A percentile compares a stretch with the other conserved stretches of the same genome.
phyloP scores from a whole-genome alignment of 2,797 vertebrate genomes.

The Pogonophryne albipinna region DNA sequence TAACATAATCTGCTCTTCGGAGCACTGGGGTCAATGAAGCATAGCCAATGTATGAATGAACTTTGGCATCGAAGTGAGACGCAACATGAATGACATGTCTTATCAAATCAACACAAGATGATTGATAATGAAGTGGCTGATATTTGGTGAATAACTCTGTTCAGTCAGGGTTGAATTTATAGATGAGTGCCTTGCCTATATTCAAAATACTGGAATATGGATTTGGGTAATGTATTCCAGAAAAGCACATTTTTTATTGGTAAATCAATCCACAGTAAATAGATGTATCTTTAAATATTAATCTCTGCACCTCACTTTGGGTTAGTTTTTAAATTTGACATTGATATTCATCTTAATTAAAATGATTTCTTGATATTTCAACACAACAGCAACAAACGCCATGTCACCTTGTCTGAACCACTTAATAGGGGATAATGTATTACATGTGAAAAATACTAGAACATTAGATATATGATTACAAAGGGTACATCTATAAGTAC shows the following conservation, averaged over 20 bases:
- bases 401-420: background rate
- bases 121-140: background rate
- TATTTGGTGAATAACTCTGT: conserved; percentile 1
- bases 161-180: conserved; percentile 1
- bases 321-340: background rate
- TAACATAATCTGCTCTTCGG: conserved; percentile 29
- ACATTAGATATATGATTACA: no score
- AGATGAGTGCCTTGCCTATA: background rate
- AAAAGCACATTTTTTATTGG: no score
- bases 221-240: background rate
- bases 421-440: background rate
- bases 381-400: background rate
- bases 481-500: conserved; percentile 2
- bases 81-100: background rate
- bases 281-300: no score
- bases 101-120: conserved; percentile 5
- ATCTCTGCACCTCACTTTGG: background rate
- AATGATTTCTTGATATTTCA: background rate
- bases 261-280: no score
- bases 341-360: background rate
- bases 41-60: background rate
- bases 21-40: conserved; percentile 13
- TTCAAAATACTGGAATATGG: conserved; percentile 11
- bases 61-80: background rate
- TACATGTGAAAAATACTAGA: no score